Base-by-base conservation (phyloP, 2,888 invertebrate species). In the Lamproptera curius region DNA sequence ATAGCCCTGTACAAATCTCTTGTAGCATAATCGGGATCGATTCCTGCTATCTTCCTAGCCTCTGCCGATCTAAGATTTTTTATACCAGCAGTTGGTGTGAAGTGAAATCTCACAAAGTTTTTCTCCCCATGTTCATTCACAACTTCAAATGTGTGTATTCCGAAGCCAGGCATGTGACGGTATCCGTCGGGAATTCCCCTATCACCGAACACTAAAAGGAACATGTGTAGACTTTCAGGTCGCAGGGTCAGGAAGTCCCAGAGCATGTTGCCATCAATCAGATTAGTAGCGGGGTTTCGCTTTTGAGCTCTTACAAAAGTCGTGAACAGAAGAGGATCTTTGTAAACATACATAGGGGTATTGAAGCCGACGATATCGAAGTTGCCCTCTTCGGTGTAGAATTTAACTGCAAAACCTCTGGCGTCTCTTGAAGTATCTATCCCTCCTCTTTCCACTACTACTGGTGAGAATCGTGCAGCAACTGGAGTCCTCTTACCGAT, bases 261-360 rank as follows among this genome's bases (percentile, higher is more conserved):
- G 65, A 96, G 92, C 93, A 94, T 95, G 66, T 97, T 94, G 0
- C 92, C 81, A 76, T 97, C 97, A 77, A 94, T 95, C 20, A 97
- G 83, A 69, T 95, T 93, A 0, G 95, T 95, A 15, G 90, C 92
- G 0, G 98, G 98, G 75, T 98, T 97, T 57, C 97, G 89, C 74
- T 97, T 97, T 70, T 97, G 96, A 0, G 97, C 94, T 73, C 97
- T 96, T 56, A 97, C 95, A 67, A 98, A 96, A 59, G 93, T 94
- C 4, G 97, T 94, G 76, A 98, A 98, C 26, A 94, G 76, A 5
- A 93, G 79, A 0, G 97, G 95, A 75, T 97, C 97, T 46, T 96
- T 91, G 65, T 96, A 91, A 69, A 95, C 95, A 80, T 95, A 97
- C 59, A 97, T 93, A 0, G 97, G 97, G 0, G 94, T 95, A 72